Evolutionary conservation across 2,888 invertebrate genomes (phyloP).

Genomic region (Drosophila aldrichi): DNA sequence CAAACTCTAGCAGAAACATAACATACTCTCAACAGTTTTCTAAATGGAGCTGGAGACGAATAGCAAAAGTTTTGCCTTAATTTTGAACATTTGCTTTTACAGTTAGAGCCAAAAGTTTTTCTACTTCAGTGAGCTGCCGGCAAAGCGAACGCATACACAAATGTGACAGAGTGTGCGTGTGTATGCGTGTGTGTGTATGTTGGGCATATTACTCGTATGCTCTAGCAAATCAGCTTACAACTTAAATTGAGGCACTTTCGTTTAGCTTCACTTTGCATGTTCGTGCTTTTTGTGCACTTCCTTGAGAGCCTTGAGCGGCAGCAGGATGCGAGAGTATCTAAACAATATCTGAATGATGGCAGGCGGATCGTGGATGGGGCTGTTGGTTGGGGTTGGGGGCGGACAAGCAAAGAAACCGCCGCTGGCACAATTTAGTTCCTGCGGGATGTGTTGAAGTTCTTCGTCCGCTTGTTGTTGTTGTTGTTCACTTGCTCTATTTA

Average conservation of each 20-base stretch:
- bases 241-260: slow-evolving; percentile 82
- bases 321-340: slow-evolving; percentile 47
- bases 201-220: slow-evolving; percentile 55
- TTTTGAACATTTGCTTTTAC: slow-evolving; percentile 70
- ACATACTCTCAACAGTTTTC: slow-evolving; percentile 1
- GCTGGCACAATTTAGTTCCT: slow-evolving; percentile 79
- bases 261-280: slow-evolving; percentile 80
- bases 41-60: slow-evolving; percentile 22
- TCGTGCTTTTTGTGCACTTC: slow-evolving; percentile 66
- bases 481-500: slow-evolving; percentile 74
- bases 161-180: slow-evolving; percentile 21
- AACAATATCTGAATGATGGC: slow-evolving; percentile 24
- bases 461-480: slow-evolving; percentile 23
- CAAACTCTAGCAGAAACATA: slow-evolving; percentile 10
- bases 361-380: neutral
- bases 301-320: slow-evolving; percentile 59
- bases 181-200: slow-evolving; percentile 24
- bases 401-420: slow-evolving; percentile 66
- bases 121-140: slow-evolving; percentile 67
- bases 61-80: slow-evolving; percentile 69
- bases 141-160: slow-evolving; percentile 26
- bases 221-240: slow-evolving; percentile 78
- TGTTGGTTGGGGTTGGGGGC: neutral
- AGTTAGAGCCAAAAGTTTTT: slow-evolving; percentile 70
- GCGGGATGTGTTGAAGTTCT: slow-evolving; percentile 64